Percentiles rank a stretch among this genome's conserved stretches.
Evolutionary conservation across 2,797 vertebrate species (phyloP).

Genomic region (Eremophila alpestris): DNA sequence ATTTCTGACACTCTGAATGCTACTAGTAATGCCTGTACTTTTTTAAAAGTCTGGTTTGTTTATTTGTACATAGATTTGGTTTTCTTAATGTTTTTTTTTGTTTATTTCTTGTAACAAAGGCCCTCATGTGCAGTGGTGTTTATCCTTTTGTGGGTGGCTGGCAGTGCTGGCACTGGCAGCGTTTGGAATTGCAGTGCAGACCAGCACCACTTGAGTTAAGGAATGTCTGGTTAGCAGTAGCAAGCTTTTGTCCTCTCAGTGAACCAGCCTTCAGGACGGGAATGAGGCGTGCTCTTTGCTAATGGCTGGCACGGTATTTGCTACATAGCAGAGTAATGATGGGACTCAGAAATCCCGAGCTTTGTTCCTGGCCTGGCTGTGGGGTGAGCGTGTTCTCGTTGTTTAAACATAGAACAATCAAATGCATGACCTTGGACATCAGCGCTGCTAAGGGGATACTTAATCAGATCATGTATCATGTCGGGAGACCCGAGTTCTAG

Average conservation of each 20-base stretch:
- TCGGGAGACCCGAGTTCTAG: not conserved
- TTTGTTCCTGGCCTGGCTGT: slow-evolving; percentile 28
- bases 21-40: not conserved
- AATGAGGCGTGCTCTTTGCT: slow-evolving; percentile 26
- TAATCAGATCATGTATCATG: not conserved
- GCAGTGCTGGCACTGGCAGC: not conserved
- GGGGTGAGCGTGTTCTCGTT: not conserved
- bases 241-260: slow-evolving; percentile 56
- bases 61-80: not conserved
- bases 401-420: slow-evolving; percentile 22
- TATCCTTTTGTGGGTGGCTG: not conserved
- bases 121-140: not conserved
- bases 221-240: slow-evolving; percentile 44
- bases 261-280: slow-evolving; percentile 41
- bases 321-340: slow-evolving; percentile 45
- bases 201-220: slow-evolving; percentile 48
- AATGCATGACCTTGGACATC: slow-evolving; percentile 37
- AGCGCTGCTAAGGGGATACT: not conserved
- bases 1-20: not conserved
- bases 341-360: not conserved
- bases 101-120: not conserved
- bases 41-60: not conserved
- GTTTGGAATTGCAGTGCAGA: not conserved
- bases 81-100: too few species aligned
- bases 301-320: slow-evolving; percentile 30